phyloP scores from a whole-genome alignment of 2,888 invertebrate species.

The Caenorhabditis drosophilae region DNA sequence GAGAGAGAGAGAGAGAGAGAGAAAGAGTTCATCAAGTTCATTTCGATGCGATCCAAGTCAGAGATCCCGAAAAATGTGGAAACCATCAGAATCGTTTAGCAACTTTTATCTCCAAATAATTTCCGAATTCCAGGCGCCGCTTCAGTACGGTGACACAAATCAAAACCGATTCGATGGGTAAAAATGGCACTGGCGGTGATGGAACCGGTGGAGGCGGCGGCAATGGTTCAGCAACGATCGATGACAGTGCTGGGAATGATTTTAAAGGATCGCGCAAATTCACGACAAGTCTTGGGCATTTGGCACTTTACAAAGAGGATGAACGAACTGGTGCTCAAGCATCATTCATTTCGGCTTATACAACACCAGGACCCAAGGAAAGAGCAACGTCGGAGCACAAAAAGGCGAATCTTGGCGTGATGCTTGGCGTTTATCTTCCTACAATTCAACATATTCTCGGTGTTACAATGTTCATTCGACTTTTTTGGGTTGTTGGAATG shows the following conservation, averaged over 20 bases:
- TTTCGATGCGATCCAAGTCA: too few species aligned
- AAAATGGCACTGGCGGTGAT: slow-evolving; percentile 8
- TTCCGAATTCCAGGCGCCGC: slow-evolving; percentile 54
- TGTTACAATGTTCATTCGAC: slow-evolving; percentile 96
- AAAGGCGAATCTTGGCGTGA: slow-evolving; percentile 89
- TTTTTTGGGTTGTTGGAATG: slow-evolving; percentile 85
- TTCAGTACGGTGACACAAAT: slow-evolving; percentile 66
- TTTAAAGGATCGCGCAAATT: slow-evolving; percentile 23
- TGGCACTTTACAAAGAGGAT: slow-evolving; percentile 65
- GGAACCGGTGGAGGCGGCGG: neutral
- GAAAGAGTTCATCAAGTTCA: too few species aligned
- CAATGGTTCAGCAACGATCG: neutral
- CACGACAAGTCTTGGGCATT: slow-evolving; percentile 61
- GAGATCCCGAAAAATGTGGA: too few species aligned
- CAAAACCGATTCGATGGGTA: slow-evolving; percentile 52
- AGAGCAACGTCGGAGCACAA: slow-evolving; percentile 62
- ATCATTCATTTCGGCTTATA: slow-evolving; percentile 64
- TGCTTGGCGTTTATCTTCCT: slow-evolving; percentile 96
- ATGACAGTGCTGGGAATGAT: neutral
- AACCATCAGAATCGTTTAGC: too few species aligned
- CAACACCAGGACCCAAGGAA: slow-evolving; percentile 67
- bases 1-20: neutral
- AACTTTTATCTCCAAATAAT: neutral
- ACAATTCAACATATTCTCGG: slow-evolving; percentile 99
- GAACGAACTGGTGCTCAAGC: slow-evolving; percentile 47